Percentiles rank a stretch among this genome's conserved stretches.
phyloP scores from a whole-genome alignment of 2,113 vertebrate species.

The Xyrauchen texanus region DNA sequence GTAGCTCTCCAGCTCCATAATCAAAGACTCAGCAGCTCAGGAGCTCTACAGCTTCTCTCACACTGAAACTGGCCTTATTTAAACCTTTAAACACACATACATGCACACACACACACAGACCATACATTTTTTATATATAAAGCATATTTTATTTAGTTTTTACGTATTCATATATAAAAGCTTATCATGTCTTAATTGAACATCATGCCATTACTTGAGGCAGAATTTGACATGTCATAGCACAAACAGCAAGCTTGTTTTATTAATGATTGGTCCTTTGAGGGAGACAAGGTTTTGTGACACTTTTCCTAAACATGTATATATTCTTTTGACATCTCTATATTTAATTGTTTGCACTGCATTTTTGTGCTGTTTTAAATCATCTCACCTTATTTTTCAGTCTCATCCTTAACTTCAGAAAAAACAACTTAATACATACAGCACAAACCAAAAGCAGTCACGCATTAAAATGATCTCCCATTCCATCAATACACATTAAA shows the following conservation, averaged over 20 bases:
- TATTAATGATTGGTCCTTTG: too few species aligned
- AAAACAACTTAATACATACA: background rate
- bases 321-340: background rate
- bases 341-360: background rate
- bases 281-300: too few species aligned
- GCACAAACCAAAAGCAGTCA: background rate
- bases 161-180: too few species aligned
- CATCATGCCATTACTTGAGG: too few species aligned
- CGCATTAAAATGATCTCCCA: constrained; percentile 7
- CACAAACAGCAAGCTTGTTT: too few species aligned
- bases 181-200: too few species aligned
- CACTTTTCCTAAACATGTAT: background rate
- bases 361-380: background rate
- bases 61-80: background rate
- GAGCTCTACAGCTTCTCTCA: constrained; percentile 8
- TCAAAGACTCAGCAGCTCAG: constrained; percentile 20
- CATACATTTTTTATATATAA: background rate
- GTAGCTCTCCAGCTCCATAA: constrained; percentile 12
- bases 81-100: background rate
- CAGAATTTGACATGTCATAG: too few species aligned
- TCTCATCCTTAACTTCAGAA: background rate
- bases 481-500: constrained; percentile 8
- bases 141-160: too few species aligned
- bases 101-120: too few species aligned
- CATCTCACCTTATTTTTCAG: background rate